phyloP scores from a whole-genome alignment of 1,140 invertebrate species.

The Psilanteris sp. region DNA sequence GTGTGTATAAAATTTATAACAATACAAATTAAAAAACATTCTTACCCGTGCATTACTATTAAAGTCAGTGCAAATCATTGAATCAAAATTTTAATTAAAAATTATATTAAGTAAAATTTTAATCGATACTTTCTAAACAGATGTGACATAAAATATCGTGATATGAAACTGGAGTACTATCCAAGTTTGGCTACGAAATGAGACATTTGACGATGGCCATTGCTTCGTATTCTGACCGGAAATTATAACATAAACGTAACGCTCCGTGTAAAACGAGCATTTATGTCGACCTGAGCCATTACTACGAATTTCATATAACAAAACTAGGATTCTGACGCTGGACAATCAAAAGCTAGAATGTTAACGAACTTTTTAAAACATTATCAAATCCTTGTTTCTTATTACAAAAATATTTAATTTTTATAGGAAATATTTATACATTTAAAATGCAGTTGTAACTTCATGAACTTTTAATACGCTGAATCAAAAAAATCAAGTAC shows the following conservation, averaged over 20 bases:
- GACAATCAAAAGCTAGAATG: conserved; percentile 47
- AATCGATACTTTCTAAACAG: conserved; percentile 10
- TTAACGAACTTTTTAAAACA: too few species aligned
- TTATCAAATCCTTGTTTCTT: too few species aligned
- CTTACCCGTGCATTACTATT: too few species aligned
- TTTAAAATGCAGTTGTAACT: too few species aligned
- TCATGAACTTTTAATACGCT: too few species aligned
- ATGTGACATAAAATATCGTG: conserved; percentile 15
- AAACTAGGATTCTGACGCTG: conserved; percentile 26
- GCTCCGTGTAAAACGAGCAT: conserved; percentile 53
- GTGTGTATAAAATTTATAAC: too few species aligned
- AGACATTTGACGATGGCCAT: conserved; percentile 45
- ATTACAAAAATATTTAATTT: too few species aligned
- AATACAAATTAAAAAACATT: too few species aligned
- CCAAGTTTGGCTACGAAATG: conserved; percentile 41
- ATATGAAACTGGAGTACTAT: conserved; percentile 43
- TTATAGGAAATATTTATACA: too few species aligned
- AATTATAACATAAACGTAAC: conserved; percentile 57
- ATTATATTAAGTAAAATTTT: conserved; percentile 3
- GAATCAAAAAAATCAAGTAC: too few species aligned
- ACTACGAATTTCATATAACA: conserved; percentile 45
- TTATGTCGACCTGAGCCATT: conserved; percentile 42
- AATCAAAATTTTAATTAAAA: too few species aligned
- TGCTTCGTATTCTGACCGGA: conserved; percentile 44
- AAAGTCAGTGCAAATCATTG: too few species aligned